Evolutionary conservation across 2,113 vertebrate genomes (phyloP).

Genomic region (Syngnathus scovelli): DNA sequence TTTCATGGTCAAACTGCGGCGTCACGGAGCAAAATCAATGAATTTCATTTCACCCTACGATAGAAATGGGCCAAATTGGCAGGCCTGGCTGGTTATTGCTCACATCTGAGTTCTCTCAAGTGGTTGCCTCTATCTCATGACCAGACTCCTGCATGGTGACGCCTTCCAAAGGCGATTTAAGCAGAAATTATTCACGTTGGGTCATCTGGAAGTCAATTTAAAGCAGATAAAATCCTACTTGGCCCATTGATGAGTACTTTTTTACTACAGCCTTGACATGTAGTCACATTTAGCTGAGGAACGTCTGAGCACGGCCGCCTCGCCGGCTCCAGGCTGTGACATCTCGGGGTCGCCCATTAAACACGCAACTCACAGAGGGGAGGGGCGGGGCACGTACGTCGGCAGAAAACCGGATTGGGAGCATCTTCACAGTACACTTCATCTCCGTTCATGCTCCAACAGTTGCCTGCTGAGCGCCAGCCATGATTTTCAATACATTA

Average conservation of each 20-base stretch:
- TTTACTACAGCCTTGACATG: no score
- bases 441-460: constrained; percentile 4
- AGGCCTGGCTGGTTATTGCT: not conserved
- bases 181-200: not conserved
- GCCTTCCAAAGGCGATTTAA: not conserved
- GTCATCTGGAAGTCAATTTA: not conserved
- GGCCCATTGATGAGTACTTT: not conserved
- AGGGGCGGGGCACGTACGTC: not conserved
- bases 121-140: not conserved
- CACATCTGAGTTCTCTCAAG: not conserved
- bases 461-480: not conserved
- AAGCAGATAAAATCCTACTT: not conserved
- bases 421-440: not conserved
- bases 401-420: not conserved
- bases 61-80: constrained; percentile 24
- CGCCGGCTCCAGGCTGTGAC: not conserved
- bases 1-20: constrained; percentile 33
- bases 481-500: not conserved
- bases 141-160: not conserved
- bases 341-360: not conserved
- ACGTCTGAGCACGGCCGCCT: not conserved
- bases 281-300: not conserved
- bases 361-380: not conserved
- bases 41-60: constrained; percentile 43
- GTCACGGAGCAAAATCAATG: constrained; percentile 34